These are phyloP conservation scores for Cybosia mesomella DNA, from an alignment of 2,888 invertebrate genomes.

Conservation along the genomic window DNA sequence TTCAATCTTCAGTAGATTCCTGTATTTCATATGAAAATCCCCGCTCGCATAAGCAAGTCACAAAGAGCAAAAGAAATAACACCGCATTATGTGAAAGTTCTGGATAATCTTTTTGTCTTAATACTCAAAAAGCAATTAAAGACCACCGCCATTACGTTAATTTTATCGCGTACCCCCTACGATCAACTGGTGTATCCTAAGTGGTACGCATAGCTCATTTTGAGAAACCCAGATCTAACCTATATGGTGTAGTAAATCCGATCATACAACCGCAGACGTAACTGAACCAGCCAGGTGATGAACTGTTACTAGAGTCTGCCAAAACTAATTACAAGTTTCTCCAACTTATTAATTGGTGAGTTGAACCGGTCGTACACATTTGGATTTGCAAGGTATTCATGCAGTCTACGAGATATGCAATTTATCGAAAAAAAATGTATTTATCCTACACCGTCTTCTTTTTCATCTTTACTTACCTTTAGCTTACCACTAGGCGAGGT, in stretches of 20 bases:
- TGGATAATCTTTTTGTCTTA: neutral
- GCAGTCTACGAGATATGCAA: neutral
- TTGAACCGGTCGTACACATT: constrained; percentile 1
- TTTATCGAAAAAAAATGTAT: no score
- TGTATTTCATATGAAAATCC: neutral
- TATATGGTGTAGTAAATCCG: neutral
- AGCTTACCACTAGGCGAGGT: no score
- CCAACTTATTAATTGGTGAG: neutral
- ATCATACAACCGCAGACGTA: constrained; percentile 4
- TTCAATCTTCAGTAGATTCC: neutral
- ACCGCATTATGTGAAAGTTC: constrained; percentile 1
- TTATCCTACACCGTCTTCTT: no score
- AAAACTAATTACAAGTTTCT: constrained; percentile 2
- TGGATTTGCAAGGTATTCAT: neutral
- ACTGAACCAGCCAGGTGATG: neutral
- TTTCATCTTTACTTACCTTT: no score
- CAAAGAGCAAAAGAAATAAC: constrained; percentile 7
- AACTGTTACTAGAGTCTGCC: neutral
- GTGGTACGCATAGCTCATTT: neutral
- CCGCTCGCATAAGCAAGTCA: neutral
- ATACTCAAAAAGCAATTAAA: constrained; percentile 5
- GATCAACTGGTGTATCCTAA: neutral
- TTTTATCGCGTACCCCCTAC: neutral
- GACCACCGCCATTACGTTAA: neutral
- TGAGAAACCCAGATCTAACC: neutral